A percentile compares a stretch with the other conserved stretches of the same genome.
These are phyloP conservation scores for Ophioninae sp. DNA, from an alignment of 2,888 invertebrate genomes.

Conservation along the genomic window DNA sequence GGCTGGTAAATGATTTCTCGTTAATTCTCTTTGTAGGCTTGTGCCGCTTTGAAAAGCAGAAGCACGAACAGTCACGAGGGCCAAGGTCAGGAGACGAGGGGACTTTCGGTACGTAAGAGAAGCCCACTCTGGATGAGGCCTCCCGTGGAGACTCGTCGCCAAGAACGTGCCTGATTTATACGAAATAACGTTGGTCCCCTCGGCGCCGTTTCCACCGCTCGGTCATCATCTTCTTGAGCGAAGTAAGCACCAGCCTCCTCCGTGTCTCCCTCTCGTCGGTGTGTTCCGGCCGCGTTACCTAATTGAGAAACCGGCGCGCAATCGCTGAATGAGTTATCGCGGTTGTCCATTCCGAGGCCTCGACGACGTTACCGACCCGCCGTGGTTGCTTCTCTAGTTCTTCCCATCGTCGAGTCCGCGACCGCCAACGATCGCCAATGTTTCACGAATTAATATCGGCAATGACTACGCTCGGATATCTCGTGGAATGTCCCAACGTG, in stretches of 20 bases:
- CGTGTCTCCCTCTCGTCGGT: slow-evolving; percentile 3
- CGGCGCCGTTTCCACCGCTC: slow-evolving; percentile 61
- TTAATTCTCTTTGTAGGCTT: slow-evolving; percentile 19
- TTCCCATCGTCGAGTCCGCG: slow-evolving; percentile 57
- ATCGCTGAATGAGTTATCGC: slow-evolving; percentile 78
- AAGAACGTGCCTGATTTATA: slow-evolving; percentile 76
- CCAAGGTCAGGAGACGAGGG: slow-evolving; percentile 54
- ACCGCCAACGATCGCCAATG: slow-evolving; percentile 37
- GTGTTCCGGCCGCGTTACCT: slow-evolving; percentile 72
- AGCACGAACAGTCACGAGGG: slow-evolving; percentile 26
- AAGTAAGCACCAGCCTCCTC: slow-evolving; percentile 5
- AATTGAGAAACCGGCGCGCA: slow-evolving; percentile 77
- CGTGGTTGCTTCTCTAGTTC: slow-evolving; percentile 59
- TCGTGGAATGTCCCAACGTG: slow-evolving; percentile 15
- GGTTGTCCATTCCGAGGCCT: slow-evolving; percentile 62
- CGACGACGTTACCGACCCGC: slow-evolving; percentile 59
- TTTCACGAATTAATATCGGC: slow-evolving; percentile 32
- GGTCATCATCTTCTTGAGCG: slow-evolving; percentile 21
- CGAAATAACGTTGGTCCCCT: slow-evolving; percentile 74
- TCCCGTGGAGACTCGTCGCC: slow-evolving; percentile 67
- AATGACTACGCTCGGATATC: slow-evolving; percentile 8
- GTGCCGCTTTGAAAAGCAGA: slow-evolving; percentile 24
- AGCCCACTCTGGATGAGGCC: slow-evolving; percentile 64
- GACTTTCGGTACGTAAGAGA: slow-evolving; percentile 28
- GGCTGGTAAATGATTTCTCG: slow-evolving; percentile 23